Percentiles rank a stretch among this genome's conserved stretches.
phyloP scores from a whole-genome alignment of 2,797 vertebrate species.

The Pristis pectinata region DNA sequence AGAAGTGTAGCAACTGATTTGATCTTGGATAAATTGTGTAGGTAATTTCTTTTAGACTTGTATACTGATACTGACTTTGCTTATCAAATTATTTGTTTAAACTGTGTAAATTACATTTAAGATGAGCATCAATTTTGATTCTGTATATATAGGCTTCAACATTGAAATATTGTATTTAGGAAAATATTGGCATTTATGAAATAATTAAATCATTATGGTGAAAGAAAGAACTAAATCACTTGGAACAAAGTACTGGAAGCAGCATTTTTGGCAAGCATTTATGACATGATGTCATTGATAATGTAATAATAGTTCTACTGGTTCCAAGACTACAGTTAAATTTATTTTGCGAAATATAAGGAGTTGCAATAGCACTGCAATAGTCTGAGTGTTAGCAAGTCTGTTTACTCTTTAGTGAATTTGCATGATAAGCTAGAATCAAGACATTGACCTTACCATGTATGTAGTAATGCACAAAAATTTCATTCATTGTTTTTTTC shows the following conservation, averaged over 20 bases:
- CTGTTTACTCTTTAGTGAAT: neutral
- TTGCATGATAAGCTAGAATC: neutral
- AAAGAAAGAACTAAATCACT: slow-evolving; percentile 19
- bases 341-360: neutral
- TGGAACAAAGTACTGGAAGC: slow-evolving; percentile 30
- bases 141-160: neutral
- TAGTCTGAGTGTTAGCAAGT: neutral
- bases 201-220: neutral
- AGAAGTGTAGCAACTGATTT: neutral
- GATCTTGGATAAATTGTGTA: neutral
- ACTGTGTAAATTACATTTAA: neutral
- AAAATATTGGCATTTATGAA: slow-evolving; percentile 9
- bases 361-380: neutral
- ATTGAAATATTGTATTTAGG: neutral
- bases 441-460: neutral
- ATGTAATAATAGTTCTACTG: neutral
- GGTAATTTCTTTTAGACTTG: neutral
- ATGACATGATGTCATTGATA: slow-evolving; percentile 15
- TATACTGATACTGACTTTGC: neutral
- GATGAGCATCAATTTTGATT: neutral
- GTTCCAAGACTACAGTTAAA: neutral
- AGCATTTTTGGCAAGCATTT: neutral
- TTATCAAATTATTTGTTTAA: neutral
- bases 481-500: neutral
- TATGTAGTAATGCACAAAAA: neutral